These are phyloP conservation scores for Apotomis capreana DNA, from an alignment of 2,888 invertebrate species.

Conservation along the genomic window DNA sequence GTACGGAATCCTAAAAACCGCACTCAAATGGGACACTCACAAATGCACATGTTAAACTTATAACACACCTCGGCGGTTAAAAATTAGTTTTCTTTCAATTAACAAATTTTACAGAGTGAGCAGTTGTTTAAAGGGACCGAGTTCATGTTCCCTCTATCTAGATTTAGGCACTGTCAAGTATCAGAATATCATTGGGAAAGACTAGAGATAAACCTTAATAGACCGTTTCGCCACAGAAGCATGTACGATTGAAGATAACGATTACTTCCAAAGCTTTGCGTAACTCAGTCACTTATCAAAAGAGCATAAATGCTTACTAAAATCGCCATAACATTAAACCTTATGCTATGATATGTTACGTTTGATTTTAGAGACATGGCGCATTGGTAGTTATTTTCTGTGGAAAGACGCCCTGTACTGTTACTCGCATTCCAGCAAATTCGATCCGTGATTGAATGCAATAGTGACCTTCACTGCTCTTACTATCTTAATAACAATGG, in stretches of 20 bases:
- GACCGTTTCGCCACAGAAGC: conserved; percentile 24
- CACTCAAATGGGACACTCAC: no score
- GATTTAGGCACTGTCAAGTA: background rate
- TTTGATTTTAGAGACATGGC: background rate
- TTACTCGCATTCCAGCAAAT: conserved; percentile 25
- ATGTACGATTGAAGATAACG: conserved; percentile 33
- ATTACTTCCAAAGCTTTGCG: conserved; percentile 33
- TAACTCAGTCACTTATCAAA: conserved; percentile 2
- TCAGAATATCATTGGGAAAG: conserved; percentile 19
- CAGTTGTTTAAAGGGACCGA: no score
- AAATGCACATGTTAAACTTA: no score
- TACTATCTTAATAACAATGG: conserved; percentile 10
- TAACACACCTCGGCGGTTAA: no score
- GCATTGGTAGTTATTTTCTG: background rate
- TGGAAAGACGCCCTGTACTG: background rate
- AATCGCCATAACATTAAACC: background rate
- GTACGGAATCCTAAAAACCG: no score
- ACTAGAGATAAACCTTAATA: conserved; percentile 21
- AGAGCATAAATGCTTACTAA: background rate
- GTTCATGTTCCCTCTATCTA: no score
- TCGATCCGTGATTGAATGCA: conserved; percentile 31
- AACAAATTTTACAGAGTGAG: no score
- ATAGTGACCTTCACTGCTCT: conserved; percentile 20
- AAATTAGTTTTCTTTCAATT: no score
- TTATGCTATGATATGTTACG: background rate